These are phyloP conservation scores for Acleris literana DNA, from an alignment of 2,888 invertebrate genomes.

Conservation along the genomic window DNA sequence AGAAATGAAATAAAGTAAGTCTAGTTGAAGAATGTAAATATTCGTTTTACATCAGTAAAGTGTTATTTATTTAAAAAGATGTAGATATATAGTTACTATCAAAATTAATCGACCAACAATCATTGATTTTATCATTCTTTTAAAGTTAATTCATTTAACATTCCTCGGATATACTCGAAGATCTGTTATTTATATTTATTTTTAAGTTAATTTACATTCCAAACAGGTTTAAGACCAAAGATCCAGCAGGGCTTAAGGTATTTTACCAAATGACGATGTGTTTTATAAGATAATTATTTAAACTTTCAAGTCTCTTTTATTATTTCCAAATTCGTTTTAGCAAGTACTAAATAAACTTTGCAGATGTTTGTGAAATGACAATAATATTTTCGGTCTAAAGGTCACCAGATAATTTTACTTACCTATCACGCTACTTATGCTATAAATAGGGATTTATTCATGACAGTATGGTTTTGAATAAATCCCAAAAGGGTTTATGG, in stretches of 20 bases:
- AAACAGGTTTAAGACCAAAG: constrained; percentile 18
- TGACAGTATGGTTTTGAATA: too few species aligned
- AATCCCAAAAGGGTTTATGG: too few species aligned
- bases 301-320: background rate
- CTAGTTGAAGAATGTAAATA: constrained; percentile 28
- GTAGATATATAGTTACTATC: background rate
- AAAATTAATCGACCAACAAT: constrained; percentile 3
- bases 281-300: too few species aligned
- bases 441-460: background rate
- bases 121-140: constrained; percentile 1
- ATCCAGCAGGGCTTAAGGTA: background rate
- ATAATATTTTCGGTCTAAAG: background rate
- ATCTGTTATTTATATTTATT: constrained; percentile 20
- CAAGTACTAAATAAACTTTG: constrained; percentile 2
- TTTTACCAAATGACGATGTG: too few species aligned
- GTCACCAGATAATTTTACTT: background rate
- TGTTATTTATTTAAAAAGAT: constrained; percentile 23
- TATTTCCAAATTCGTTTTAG: background rate
- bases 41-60: constrained; percentile 20
- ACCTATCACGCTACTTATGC: background rate
- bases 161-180: constrained; percentile 13
- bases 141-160: constrained; percentile 9
- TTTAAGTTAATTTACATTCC: constrained; percentile 27
- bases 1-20: background rate
- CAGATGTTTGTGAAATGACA: too few species aligned